Evolutionary conservation across 2,888 invertebrate genomes (phyloP), one percentile per base, ranked within the genome.

Genomic region (Marasmarcha lunaedactyla): DNA sequence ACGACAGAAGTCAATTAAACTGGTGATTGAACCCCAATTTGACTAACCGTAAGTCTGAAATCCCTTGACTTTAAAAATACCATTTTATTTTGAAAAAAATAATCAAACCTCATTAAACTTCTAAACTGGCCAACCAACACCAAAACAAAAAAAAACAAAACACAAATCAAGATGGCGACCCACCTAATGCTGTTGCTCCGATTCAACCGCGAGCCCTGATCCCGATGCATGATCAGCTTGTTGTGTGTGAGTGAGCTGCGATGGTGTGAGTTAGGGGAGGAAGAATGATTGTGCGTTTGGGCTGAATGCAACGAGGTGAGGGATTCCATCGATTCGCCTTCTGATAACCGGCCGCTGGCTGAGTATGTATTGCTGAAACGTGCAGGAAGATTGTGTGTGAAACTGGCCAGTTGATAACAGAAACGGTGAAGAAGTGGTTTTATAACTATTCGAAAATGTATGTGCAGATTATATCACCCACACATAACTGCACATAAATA

Each of bases 111-210:
- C n/a, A n/a, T n/a, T n/a, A n/a, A n/a, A n/a, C n/a, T n/a, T n/a
- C n/a, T n/a, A n/a, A n/a, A n/a, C n/a, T n/a, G n/a, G n/a, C n/a
- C n/a, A n/a, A n/a, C n/a, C n/a, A n/a, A n/a, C n/a, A n/a, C n/a
- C n/a, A n/a, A n/a, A n/a, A 4, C 35, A 15, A 14, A 6, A 15
- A 35, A 35, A 35, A 14, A 35, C 14, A 35, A 15, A 35, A 35
- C 33, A 4, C 11, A n/a, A n/a, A n/a, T n/a, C 5, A 25, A 25
- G 9, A 25, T 5, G 25, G 4, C 30, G 30, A 77, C 85, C 84
- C 79, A 94, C 94, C 95, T 94, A 77, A 95, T 95, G 67, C 94
- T 95, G 84, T 95, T 95, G 85, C 95, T 95, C 66, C 95, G 86
- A 77, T 93, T 94, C 53, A 94, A 85, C 62, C 94, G 86, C 48